Evolutionary conservation across 1,140 invertebrate species (phyloP).

Genomic region (Drosophila athabasca): DNA sequence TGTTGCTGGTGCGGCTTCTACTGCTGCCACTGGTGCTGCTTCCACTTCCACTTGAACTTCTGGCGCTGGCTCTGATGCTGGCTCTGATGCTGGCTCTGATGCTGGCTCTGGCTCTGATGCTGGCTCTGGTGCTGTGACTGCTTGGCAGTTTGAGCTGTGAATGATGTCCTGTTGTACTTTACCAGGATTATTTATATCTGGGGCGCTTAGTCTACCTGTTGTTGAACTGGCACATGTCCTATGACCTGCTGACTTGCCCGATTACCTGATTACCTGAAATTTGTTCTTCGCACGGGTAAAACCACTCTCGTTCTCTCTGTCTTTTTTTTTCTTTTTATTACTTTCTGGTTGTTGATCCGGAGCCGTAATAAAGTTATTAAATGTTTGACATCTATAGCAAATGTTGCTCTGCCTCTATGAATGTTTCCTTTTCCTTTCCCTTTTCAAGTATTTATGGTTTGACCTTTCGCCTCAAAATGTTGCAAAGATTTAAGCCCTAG

Average conservation of each 20-base stretch:
- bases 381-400: slow-evolving; percentile 36
- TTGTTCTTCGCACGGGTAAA: slow-evolving; percentile 30
- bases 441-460: slow-evolving; percentile 45
- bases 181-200: slow-evolving; percentile 75
- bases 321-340: background rate
- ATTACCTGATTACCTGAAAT: slow-evolving; percentile 71
- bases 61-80: too few relatives aligned
- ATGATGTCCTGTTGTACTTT: slow-evolving; percentile 68
- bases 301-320: background rate
- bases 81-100: too few relatives aligned
- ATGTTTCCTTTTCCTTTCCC: slow-evolving; percentile 3
- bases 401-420: slow-evolving; percentile 1
- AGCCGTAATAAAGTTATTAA: slow-evolving; percentile 40
- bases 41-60: too few relatives aligned
- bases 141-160: slow-evolving; percentile 62
- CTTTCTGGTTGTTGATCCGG: slow-evolving; percentile 13
- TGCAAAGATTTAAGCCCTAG: background rate
- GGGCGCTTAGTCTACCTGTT: slow-evolving; percentile 45
- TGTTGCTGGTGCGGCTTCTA: too few relatives aligned
- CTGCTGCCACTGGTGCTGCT: too few relatives aligned
- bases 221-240: background rate
- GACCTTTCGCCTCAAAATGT: slow-evolving; percentile 47
- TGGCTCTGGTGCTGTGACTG: slow-evolving; percentile 39
- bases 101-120: too few relatives aligned
- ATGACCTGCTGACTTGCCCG: slow-evolving; percentile 57